Evolutionary conservation across 1,140 invertebrate species (phyloP).

Genomic region (Zaprionus nigranus): DNA sequence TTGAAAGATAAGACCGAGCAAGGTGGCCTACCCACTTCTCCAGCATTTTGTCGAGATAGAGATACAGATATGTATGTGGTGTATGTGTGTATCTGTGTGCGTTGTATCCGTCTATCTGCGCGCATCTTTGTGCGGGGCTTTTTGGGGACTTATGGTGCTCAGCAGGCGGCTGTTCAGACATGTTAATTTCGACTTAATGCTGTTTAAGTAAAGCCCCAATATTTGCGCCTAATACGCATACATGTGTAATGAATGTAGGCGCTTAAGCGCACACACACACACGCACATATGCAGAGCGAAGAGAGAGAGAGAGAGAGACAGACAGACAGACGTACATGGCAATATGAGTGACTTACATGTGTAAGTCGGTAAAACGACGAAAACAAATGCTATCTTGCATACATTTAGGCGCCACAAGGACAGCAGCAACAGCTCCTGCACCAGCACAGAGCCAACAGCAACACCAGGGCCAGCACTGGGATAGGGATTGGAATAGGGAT

Average conservation of each 20-base stretch:
- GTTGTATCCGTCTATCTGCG: constrained; percentile 22
- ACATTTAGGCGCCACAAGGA: constrained; percentile 59
- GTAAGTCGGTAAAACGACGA: constrained; percentile 81
- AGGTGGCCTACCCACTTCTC: too few species aligned
- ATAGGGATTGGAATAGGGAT: constrained; percentile 36
- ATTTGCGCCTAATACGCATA: constrained; percentile 82
- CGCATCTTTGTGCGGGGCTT: constrained; percentile 4
- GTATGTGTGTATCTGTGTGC: background rate
- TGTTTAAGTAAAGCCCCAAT: constrained; percentile 81
- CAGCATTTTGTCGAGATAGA: background rate
- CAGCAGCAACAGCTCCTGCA: background rate
- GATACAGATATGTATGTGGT: background rate
- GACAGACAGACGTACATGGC: constrained; percentile 26
- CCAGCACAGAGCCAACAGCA: constrained; percentile 3
- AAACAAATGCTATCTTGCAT: constrained; percentile 82
- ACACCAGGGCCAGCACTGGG: background rate
- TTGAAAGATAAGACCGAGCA: constrained; percentile 41
- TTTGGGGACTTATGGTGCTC: constrained; percentile 26
- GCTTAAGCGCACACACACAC: constrained; percentile 52
- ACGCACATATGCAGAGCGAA: background rate
- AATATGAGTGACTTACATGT: constrained; percentile 81
- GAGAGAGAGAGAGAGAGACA: background rate
- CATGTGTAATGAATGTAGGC: constrained; percentile 79
- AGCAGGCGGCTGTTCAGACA: constrained; percentile 61
- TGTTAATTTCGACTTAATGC: constrained; percentile 82